These are phyloP conservation scores for Tigriopus californicus DNA, from an alignment of 2,888 invertebrate species.

Conservation along the genomic window DNA sequence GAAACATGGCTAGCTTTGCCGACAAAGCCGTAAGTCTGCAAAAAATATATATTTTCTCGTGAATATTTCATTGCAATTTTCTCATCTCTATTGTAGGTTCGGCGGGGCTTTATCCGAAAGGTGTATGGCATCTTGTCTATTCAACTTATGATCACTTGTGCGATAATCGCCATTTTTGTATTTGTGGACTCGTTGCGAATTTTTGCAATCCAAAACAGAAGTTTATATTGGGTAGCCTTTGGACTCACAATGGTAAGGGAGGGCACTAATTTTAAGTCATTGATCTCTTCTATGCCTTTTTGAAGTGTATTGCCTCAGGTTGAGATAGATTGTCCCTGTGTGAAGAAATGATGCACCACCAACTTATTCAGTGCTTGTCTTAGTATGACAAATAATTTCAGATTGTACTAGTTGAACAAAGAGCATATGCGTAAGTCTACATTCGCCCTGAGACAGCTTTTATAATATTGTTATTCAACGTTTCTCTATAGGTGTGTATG, in stretches of 20 bases:
- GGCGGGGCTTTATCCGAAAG: conserved; percentile 10
- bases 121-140: conserved; percentile 2
- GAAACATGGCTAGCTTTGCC: neutral
- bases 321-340: too few relatives aligned
- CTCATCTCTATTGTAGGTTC: neutral
- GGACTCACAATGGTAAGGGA: conserved; percentile 38
- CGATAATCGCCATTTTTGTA: neutral
- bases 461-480: too few relatives aligned
- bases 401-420: too few relatives aligned
- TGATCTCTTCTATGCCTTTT: too few relatives aligned
- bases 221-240: conserved; percentile 30
- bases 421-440: too few relatives aligned
- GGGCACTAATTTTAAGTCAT: too few relatives aligned
- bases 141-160: neutral
- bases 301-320: too few relatives aligned
- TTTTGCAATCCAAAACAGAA: neutral
- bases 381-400: too few relatives aligned
- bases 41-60: neutral
- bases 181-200: neutral
- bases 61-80: neutral
- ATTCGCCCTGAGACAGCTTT: too few relatives aligned
- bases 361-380: too few relatives aligned
- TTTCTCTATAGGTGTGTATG: conserved; percentile 35
- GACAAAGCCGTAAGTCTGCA: conserved; percentile 1
- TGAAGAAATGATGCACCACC: too few relatives aligned